Base-by-base conservation (phyloP, 2,888 invertebrate genomes). In the Girardia tigrina region DNA sequence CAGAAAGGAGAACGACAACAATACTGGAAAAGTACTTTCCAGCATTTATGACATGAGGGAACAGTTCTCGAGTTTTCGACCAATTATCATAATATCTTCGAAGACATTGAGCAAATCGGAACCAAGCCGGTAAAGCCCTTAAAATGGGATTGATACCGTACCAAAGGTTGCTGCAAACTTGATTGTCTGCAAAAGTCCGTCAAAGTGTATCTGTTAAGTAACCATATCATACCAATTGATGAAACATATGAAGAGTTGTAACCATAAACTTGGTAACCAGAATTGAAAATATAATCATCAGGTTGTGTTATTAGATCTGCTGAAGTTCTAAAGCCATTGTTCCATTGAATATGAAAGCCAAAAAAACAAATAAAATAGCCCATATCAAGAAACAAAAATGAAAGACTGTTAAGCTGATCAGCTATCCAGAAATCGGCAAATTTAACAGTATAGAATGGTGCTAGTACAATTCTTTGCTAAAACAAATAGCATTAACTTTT, bases 361-460 rank as follows among this genome's bases (percentile, higher is more conserved):
- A 95, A 99, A 85, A 94, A 84, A 80, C 95, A 94, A 28, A 91
- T 84, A 78, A 95, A 88, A 84, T 91, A 98, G 81, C 97, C 94
- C 82, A 95, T 90, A 85, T 98, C 98, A 16, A 94, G 86, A 79
- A 98, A 88, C 1, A 92, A 90, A 0, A 90, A 90, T 0, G 88
- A 90, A 79, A 98, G 87, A 75, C 94, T 94, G 85, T 94, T 97
- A 81, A 95, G 87, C 84, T 97, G 97, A 87, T 97, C 95, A 2
- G 94, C 95, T 83, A 97, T 88, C 95, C 95, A 97, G 88, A 97
- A 97, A 86, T 97, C 95, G 27, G 95, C 94, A 83, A 95, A 97
- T 70, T 90, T 88, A 8, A 97, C 95, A 79, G 91, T 91, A 82
- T 91, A 90, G 82, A 94, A 93, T 26, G 95, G 95, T 0, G 95